Percentiles rank a stretch among this genome's conserved stretches.
phyloP scores from a whole-genome alignment of 2,888 invertebrate genomes.

The Hanleya hanleyi region DNA sequence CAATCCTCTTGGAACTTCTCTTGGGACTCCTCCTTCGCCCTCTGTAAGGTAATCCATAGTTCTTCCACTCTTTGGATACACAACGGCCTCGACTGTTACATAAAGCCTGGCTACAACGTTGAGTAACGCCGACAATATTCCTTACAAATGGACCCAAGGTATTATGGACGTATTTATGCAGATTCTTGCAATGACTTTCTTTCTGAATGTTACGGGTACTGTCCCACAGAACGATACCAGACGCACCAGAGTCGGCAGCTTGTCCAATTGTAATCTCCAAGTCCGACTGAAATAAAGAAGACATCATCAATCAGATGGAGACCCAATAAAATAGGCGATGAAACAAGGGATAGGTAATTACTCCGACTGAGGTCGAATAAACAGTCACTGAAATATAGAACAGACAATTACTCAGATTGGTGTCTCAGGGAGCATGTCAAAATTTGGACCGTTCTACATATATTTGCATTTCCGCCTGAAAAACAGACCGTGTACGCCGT shows the following conservation, averaged over 20 bases:
- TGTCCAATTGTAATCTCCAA: constrained; percentile 47
- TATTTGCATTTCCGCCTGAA: too few species aligned
- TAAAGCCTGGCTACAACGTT: constrained; percentile 28
- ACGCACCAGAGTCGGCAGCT: constrained; percentile 50
- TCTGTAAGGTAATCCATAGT: background rate
- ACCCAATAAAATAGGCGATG: too few species aligned
- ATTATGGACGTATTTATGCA: constrained; percentile 44
- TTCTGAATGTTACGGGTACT: constrained; percentile 38
- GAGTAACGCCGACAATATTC: constrained; percentile 38
- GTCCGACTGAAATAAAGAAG: constrained; percentile 44
- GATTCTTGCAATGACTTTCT: constrained; percentile 38
- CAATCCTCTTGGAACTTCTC: too few species aligned
- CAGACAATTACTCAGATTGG: too few species aligned
- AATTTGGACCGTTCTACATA: too few species aligned
- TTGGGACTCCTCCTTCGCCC: too few species aligned
- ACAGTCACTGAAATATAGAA: too few species aligned
- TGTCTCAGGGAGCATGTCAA: too few species aligned
- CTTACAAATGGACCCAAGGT: constrained; percentile 54
- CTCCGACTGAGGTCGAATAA: too few species aligned
- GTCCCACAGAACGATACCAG: constrained; percentile 61
- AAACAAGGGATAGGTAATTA: too few species aligned
- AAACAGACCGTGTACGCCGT: too few species aligned
- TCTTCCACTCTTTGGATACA: constrained; percentile 12
- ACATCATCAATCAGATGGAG: too few species aligned
- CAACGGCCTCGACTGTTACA: constrained; percentile 48